Base-by-base conservation (phyloP, 2,797 vertebrate species). In the Tarsius wallacei region DNA sequence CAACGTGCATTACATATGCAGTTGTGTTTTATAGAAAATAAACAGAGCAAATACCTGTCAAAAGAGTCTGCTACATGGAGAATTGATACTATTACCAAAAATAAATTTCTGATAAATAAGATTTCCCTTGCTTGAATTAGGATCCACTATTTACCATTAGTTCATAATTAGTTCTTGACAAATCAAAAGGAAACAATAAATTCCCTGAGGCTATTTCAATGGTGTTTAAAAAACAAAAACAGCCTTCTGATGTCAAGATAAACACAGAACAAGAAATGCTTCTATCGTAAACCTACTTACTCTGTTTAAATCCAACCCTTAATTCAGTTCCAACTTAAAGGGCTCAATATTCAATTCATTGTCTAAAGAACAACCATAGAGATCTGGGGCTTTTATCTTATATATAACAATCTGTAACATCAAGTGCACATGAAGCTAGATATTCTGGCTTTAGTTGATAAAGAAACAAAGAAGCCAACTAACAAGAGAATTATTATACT, bases 161-260 rank as follows among this genome's bases (percentile, higher is more conserved):
- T 15, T 33, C 51, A 86, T 55, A 80, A 47, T 87, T 42, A 42
- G 42, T 42, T 42, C 28, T 22, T 93, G 64, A 88, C 68, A 96
- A 93, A 88, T 47, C 28, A 96, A 88, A 96, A 77, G 14, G 16
- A 86, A 97, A 85, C 26, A 90, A 13, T 26, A 95, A 86, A 68
- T 73, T 70, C 49, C 47, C 73, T 84, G 10, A 19, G 11, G 57
- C 13, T 81, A 47, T 94, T 91, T 91, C 33, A 91, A 73, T 84
- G 59, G 87, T 85, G 91, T 17, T 90, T 90, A 24, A 89, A 28
- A 77, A 88, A 61, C 53, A 42, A 84, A 22, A 81, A 87, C 87
- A 96, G 42, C 11, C 5, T 28, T 61, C 31, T 42, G 5, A 73
- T 78, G 24, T 73, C 70, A 76, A 74, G 21, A 87, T 83, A 88